These are phyloP conservation scores for Acanthococcus lagerstroemiae DNA, from an alignment of 2,888 invertebrate genomes.

Conservation along the genomic window DNA sequence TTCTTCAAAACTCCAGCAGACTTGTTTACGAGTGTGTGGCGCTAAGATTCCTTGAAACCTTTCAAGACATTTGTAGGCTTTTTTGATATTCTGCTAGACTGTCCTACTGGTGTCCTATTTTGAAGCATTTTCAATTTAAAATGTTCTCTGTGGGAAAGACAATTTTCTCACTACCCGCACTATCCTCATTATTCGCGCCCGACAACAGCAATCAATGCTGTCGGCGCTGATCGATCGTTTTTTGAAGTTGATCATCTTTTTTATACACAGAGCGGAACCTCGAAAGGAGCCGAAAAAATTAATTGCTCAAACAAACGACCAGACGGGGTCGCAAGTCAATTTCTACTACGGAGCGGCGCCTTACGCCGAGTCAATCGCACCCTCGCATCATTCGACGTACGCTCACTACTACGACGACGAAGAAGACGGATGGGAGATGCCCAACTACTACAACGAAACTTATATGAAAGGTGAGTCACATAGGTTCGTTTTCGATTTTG, in stretches of 20 bases:
- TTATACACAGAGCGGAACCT: conserved; percentile 56
- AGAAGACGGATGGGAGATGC: conserved; percentile 96
- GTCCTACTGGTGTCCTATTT: too few species aligned
- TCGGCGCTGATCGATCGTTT: too few species aligned
- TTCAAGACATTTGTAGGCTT: too few species aligned
- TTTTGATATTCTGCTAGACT: too few species aligned
- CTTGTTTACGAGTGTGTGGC: too few species aligned
- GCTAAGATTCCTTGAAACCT: too few species aligned
- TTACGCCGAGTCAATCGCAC: conserved; percentile 89
- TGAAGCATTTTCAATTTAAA: too few species aligned
- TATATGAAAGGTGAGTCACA: conserved; percentile 73
- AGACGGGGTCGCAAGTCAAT: conserved; percentile 87
- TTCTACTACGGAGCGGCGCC: conserved; percentile 93
- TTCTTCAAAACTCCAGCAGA: too few species aligned
- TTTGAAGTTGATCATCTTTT: background rate
- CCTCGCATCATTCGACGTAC: conserved; percentile 89
- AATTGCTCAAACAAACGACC: conserved; percentile 75
- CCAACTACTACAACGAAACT: conserved; percentile 91
- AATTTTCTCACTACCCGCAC: too few species aligned
- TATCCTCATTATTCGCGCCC: too few species aligned
- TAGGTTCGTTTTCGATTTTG: background rate
- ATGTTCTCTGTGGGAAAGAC: too few species aligned
- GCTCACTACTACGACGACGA: conserved; percentile 93
- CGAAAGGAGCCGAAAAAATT: conserved; percentile 87
- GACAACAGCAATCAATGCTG: too few species aligned